Evolutionary conservation across 1,140 invertebrate species (phyloP).

Genomic region (Drosophila repletoides): DNA sequence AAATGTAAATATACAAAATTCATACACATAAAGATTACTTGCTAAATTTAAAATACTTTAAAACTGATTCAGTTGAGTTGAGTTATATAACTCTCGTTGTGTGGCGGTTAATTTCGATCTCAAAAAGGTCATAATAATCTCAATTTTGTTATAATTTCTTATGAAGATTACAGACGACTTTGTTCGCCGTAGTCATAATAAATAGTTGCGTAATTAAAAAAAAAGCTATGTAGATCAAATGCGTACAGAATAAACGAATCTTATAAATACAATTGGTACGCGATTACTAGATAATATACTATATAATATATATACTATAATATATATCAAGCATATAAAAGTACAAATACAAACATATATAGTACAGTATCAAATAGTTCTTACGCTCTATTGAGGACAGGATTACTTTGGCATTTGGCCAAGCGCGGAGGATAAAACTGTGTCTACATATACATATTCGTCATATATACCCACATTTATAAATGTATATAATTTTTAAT

Average conservation of each 20-base stretch:
- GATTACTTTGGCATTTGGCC: no score
- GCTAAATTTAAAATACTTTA: constrained; percentile 17
- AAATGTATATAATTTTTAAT: no score
- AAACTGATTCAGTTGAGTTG: constrained; percentile 8
- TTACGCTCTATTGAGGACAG: constrained; percentile 9
- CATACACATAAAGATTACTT: constrained; percentile 13
- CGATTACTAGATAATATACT: no score
- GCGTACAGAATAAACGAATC: no score
- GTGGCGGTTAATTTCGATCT: constrained; percentile 16
- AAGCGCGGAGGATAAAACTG: no score
- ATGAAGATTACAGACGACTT: constrained; percentile 8
- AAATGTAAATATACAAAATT: constrained; percentile 27
- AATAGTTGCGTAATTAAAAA: constrained; percentile 12
- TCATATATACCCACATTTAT: no score
- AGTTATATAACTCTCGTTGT: constrained; percentile 3
- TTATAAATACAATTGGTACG: no score
- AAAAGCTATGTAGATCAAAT: neutral
- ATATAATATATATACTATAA: no score
- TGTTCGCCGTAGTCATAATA: constrained; percentile 20
- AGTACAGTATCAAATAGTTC: constrained; percentile 5
- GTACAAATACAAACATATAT: constrained; percentile 10
- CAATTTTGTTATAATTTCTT: constrained; percentile 2
- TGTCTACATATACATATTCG: neutral
- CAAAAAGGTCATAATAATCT: constrained; percentile 25
- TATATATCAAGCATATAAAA: constrained; percentile 22